Evolutionary conservation across 2,113 vertebrate genomes (phyloP), one percentile per base, ranked within the genome.

Genomic region (Aptenodytes patagonicus): DNA sequence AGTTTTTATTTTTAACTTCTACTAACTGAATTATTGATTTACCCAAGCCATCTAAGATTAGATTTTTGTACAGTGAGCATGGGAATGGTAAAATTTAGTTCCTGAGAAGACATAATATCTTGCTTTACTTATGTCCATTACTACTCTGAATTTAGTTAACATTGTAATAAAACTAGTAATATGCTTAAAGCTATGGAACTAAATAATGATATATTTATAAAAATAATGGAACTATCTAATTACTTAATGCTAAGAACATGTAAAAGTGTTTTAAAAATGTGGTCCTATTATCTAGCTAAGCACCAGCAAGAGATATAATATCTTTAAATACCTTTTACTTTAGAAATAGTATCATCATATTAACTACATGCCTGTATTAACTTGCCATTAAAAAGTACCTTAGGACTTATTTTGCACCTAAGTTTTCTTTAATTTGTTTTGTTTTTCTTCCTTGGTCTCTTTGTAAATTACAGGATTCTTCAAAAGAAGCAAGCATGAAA

Each of bases 201-300:
- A 89, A 94, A 88, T 81, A 95, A 58, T 70, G 9, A 62, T 77
- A 32, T 81, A 70, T 93, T 93, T 93, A 61, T 72, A 88, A 93
- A 94, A 93, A 88, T 73, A 86, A 69, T 77, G 11, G 46, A 70
- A 51, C 32, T 78, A n/a, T 11, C 5, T 66, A 83, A 92, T 66
- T 86, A 86, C 29, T 91, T 90, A 72, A 83, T 76, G 36, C 2
- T 85, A 86, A 78, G 79, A 73, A 62, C 15, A 32, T 16, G 12
- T 44, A 29, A 11, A 61, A 75, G 9, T 60, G 18, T 69, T 85
- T 91, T 58, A 46, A 92, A 91, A 91, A 90, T 55, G 29, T 83
- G 7, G 6, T 62, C 17, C 29, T 86, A 64, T 83, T 88, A 80
- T 80, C 49, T 28, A 77, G 4, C 12, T 73, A 83, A 93, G 13